phyloP scores from a whole-genome alignment of 2,797 vertebrate species.

The Danio aesculapii region DNA sequence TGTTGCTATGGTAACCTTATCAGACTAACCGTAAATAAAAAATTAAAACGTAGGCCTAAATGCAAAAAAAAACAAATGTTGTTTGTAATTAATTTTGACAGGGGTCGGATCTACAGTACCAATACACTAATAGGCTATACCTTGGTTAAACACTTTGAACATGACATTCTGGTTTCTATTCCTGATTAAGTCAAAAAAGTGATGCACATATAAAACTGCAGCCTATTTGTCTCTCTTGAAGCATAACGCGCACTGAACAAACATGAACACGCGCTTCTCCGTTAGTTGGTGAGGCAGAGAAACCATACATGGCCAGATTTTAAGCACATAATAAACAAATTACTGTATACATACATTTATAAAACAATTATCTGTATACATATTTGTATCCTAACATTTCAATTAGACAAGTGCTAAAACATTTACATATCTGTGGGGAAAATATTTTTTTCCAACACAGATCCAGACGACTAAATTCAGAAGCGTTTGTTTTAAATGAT shows the following conservation, averaged over 20 bases:
- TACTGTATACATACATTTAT: not conserved
- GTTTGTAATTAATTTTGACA: not conserved
- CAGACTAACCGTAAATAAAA: constrained; percentile 1
- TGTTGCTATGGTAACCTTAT: not conserved
- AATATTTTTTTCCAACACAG: not conserved
- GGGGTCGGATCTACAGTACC: no score
- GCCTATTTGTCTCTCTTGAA: not conserved
- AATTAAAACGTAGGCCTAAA: not conserved
- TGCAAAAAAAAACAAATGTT: not conserved
- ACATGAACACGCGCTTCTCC: not conserved
- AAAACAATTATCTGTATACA: not conserved
- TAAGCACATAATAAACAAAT: not conserved
- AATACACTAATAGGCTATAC: not conserved
- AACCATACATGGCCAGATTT: constrained; percentile 19
- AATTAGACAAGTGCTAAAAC: not conserved
- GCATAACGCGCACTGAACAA: not conserved
- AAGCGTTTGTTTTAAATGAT: not conserved
- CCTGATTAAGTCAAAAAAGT: not conserved
- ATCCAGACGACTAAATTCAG: not conserved
- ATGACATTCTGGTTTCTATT: not conserved
- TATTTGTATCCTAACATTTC: not conserved
- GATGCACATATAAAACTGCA: not conserved
- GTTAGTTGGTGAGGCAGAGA: not conserved
- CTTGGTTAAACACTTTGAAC: not conserved
- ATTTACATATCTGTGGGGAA: not conserved